Evolutionary conservation across 2,888 invertebrate species (phyloP).

Genomic region (Trissolcus brochymenae): DNA sequence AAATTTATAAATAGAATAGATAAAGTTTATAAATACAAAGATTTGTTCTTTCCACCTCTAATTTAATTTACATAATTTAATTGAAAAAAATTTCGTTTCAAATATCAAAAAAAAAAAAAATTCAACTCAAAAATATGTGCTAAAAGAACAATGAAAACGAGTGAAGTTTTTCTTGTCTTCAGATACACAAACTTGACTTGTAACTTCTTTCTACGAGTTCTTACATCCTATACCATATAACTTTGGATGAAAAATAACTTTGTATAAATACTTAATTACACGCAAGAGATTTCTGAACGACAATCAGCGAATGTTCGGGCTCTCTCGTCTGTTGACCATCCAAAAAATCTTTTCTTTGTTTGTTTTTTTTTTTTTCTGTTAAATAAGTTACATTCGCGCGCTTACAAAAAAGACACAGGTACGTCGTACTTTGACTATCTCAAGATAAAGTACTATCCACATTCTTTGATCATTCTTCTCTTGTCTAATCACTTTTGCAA

Average conservation of each 20-base stretch:
- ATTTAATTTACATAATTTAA: too few relatives aligned
- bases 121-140: too few relatives aligned
- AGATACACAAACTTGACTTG: too few relatives aligned
- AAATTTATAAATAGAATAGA: too few relatives aligned
- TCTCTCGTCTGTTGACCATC: constrained; percentile 14
- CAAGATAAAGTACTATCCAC: constrained; percentile 34
- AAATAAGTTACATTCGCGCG: constrained; percentile 39
- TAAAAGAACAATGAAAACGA: too few relatives aligned
- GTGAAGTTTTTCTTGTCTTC: too few relatives aligned
- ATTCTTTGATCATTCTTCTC: constrained; percentile 41
- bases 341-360: constrained; percentile 8
- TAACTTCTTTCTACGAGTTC: too few relatives aligned
- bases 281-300: constrained; percentile 24
- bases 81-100: too few relatives aligned
- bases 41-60: too few relatives aligned
- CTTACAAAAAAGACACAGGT: constrained; percentile 32
- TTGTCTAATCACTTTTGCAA: constrained; percentile 40
- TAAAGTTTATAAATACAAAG: too few relatives aligned
- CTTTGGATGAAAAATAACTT: constrained; percentile 21
- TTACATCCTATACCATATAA: constrained; percentile 10
- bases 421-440: constrained; percentile 45
- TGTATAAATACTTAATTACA: constrained; percentile 49
- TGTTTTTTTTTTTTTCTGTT: not conserved
- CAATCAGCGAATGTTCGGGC: constrained; percentile 9
- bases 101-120: too few relatives aligned